Evolutionary conservation across 1,140 invertebrate species (phyloP).

Genomic region (Philotrypesis tridentata): DNA sequence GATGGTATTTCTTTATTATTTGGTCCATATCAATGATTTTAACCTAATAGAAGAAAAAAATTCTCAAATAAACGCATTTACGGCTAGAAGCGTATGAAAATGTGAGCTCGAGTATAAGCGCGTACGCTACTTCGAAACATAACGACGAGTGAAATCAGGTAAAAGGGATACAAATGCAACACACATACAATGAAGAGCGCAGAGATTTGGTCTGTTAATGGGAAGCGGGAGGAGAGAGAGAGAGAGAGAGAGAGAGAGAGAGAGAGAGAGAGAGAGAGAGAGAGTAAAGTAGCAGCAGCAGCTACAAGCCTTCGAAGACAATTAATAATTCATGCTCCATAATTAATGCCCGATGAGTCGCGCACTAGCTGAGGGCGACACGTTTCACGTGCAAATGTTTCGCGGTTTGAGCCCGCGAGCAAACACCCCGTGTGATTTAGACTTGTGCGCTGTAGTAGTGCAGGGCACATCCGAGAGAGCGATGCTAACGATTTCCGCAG

Average conservation of each 20-base stretch:
- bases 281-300: not conserved
- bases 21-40: too few species aligned
- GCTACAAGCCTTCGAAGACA: not conserved
- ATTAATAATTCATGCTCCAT: conserved; percentile 43
- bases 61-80: too few species aligned
- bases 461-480: not conserved
- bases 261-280: conserved; percentile 6
- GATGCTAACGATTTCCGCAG: conserved; percentile 39
- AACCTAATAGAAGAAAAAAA: too few species aligned
- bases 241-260: not conserved
- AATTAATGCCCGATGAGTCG: conserved; percentile 38
- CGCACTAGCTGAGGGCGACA: not conserved
- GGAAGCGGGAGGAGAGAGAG: not conserved
- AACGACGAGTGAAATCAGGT: not conserved
- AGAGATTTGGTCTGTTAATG: not conserved
- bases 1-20: too few species aligned
- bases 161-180: not conserved
- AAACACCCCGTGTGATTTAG: conserved; percentile 25
- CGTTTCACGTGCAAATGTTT: conserved; percentile 37
- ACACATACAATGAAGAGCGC: not conserved
- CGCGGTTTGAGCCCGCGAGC: not conserved
- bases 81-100: too few species aligned
- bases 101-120: too few species aligned
- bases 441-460: not conserved
- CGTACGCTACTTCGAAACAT: not conserved